These are phyloP conservation scores for Phaethornis superciliosus DNA, from an alignment of 2,113 vertebrate genomes.

Conservation along the genomic window DNA sequence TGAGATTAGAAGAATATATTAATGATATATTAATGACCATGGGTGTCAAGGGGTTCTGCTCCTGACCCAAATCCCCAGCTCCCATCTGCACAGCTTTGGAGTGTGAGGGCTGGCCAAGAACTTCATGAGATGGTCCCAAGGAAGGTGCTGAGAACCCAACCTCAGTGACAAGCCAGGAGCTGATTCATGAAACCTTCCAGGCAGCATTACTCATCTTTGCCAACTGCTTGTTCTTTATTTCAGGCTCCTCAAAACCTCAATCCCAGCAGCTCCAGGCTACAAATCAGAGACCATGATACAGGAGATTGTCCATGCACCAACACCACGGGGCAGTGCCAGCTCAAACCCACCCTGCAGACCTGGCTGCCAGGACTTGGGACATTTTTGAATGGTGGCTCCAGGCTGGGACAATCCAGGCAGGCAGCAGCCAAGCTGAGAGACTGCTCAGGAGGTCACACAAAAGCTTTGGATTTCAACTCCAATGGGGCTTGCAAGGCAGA, in stretches of 20 bases:
- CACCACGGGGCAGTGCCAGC: accelerated
- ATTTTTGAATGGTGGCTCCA: not conserved
- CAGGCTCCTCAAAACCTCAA: not conserved
- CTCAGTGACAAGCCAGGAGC: not conserved
- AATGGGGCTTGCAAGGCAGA: not conserved
- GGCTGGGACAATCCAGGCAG: not conserved
- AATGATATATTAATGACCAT: not conserved
- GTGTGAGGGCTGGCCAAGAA: too few species aligned
- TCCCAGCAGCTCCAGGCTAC: not conserved
- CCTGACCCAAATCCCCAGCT: too few species aligned
- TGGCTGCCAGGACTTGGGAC: accelerated
- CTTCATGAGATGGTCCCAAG: too few species aligned
- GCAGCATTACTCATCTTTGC: not conserved
- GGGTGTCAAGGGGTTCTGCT: too few species aligned
- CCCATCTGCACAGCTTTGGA: too few species aligned
- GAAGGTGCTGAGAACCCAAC: not conserved
- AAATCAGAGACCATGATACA: not conserved
- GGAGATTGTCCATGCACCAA: not conserved
- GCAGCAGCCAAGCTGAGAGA: accelerated
- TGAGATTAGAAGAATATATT: not conserved
- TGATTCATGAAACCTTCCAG: accelerated
- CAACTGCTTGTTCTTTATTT: not conserved
- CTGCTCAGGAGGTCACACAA: accelerated
- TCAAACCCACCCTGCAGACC: not conserved
- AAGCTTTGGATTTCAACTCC: not conserved